phyloP scores from a whole-genome alignment of 2,888 invertebrate species.

The Pycnomerus fuliginosus region DNA sequence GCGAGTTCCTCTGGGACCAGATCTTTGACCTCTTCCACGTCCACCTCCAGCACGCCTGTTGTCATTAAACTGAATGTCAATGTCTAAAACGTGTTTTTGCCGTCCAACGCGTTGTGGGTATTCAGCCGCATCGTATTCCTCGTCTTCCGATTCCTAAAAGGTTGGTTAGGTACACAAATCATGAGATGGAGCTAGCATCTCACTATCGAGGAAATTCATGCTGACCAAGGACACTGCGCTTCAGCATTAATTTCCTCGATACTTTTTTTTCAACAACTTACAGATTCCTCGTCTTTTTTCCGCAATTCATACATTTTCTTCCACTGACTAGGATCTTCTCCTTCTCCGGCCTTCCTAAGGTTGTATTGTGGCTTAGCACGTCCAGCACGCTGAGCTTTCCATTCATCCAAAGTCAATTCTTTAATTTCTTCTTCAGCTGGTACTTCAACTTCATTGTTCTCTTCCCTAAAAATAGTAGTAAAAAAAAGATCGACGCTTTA shows the following conservation, averaged over 20 bases:
- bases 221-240: not conserved
- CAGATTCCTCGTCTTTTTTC: conserved; percentile 64
- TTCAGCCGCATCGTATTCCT: conserved; percentile 72
- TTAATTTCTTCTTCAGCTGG: conserved; percentile 75
- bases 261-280: conserved; percentile 20
- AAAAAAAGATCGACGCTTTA: conserved; percentile 8
- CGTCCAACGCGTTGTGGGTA: conserved; percentile 85
- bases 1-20: conserved; percentile 49
- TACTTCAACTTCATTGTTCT: conserved; percentile 39
- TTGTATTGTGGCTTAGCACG: conserved; percentile 87
- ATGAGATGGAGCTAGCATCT: not conserved
- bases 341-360: conserved; percentile 91
- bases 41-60: conserved; percentile 70
- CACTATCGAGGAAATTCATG: no score
- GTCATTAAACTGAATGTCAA: conserved; percentile 86
- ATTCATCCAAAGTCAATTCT: conserved; percentile 91
- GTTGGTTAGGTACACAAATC: not conserved
- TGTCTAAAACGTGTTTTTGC: conserved; percentile 81
- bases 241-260: no score
- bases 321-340: conserved; percentile 89
- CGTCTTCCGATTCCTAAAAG: conserved; percentile 48
- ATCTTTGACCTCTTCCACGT: conserved; percentile 60
- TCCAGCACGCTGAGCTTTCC: conserved; percentile 82
- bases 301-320: conserved; percentile 84
- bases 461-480: conserved; percentile 38